Evolutionary conservation across 2,888 invertebrate species (phyloP), one percentile per base, ranked within the genome.

Genomic region (Melanostoma scalare): DNA sequence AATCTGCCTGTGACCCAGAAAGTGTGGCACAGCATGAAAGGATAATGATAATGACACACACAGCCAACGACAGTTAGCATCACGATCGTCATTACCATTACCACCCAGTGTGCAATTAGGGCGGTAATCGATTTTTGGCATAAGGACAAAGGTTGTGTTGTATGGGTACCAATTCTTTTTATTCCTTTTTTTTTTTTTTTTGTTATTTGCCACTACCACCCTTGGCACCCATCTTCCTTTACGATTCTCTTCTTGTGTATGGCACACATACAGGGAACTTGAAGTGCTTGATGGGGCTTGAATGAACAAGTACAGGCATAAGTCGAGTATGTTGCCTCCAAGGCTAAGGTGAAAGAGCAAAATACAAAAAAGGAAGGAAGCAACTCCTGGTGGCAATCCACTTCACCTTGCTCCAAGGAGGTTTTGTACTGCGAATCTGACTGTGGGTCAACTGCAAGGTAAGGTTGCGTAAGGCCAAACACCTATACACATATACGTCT

Each of bases 1-100:
- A 82, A 82, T 82, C 68, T 68, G 69, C 73, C 46, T 78, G 73
- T 65, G 82, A 82, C 82, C 78, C 82, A 78, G 68, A 82, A 82
- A 74, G 69, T 82, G 73, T 78, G 58, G 55, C 68, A 68, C 73
- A 63, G 69, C 73, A 74, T 73, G 73, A 78, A 68, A 73, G 82
- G 73, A 82, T 78, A 78, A 82, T 74, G 78, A 78, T 78, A 78
- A 78, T 73, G 82, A 73, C 73, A 73, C 69, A 20, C 20, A 73
- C 78, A 82, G 31, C 50, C 76, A 76, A 65, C 71, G 76, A 81
- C 55, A 20, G 36, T 9, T 58, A 55, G 67, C 35, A 50, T 63
- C 53, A 71, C 52, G 65, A 63, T 50, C 48, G 6, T 48, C 55
- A 36, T 36, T 31, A 36, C 20, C 44, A 46, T 9, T 8, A 33